Percentiles rank a stretch among this genome's conserved stretches.
Conservation (phyloP, 2,888 invertebrate species). For the Merodon equestris region DNA sequence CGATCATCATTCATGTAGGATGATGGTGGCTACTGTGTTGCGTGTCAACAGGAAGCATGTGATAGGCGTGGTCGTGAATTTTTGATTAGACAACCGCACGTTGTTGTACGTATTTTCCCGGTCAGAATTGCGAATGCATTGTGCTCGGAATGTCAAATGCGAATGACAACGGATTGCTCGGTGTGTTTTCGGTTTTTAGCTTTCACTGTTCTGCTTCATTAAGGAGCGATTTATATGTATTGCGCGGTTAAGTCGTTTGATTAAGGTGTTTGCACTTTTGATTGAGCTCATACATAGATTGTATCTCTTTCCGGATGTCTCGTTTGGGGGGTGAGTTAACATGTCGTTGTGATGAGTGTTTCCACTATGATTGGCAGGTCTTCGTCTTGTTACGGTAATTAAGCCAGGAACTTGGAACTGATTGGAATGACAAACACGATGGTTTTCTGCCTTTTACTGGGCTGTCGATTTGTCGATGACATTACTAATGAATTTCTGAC, state of each 20-base stretch:
- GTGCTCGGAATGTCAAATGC: conserved; percentile 56
- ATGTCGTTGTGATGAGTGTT: too few species aligned
- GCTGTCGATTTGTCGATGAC: conserved; percentile 27
- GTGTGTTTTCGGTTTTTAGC: too few species aligned
- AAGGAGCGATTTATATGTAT: neutral
- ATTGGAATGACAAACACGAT: conserved; percentile 50
- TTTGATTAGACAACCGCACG: conserved; percentile 48
- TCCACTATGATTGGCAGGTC: conserved; percentile 1
- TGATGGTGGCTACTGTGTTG: conserved; percentile 30
- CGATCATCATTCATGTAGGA: too few species aligned
- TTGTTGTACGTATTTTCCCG: conserved; percentile 58
- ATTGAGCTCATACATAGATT: neutral
- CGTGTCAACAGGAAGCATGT: conserved; percentile 58
- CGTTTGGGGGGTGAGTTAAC: too few species aligned
- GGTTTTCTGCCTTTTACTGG: conserved; percentile 32
- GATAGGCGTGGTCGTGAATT: conserved; percentile 56
- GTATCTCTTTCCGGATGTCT: neutral
- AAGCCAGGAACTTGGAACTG: conserved; percentile 21
- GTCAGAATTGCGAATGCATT: conserved; percentile 29
- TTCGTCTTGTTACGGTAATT: conserved; percentile 8
- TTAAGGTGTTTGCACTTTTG: too few species aligned
- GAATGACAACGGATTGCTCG: neutral
- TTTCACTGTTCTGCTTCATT: neutral
- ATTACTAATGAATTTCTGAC: conserved; percentile 39
- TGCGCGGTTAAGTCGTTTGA: too few species aligned